A percentile compares a stretch with the other conserved stretches of the same genome.
Evolutionary conservation across 2,113 vertebrate species (phyloP).

Genomic region (Nothocercus julius): DNA sequence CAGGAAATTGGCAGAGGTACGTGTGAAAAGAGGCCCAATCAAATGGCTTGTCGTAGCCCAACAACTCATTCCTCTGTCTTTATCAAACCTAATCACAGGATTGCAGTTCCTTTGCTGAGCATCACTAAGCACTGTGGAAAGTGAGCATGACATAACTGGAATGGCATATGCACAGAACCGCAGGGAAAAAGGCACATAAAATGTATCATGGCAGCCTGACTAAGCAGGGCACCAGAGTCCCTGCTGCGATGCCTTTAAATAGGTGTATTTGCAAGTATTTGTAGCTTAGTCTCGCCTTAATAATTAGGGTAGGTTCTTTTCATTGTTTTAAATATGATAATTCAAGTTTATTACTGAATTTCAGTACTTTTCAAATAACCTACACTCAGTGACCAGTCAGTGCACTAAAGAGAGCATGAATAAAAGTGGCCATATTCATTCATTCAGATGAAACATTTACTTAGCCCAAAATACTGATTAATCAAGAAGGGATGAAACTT

Average conservation of each 20-base stretch:
- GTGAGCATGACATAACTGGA: neutral
- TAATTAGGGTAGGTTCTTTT: neutral
- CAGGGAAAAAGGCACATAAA: neutral
- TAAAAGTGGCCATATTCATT: neutral
- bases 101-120: neutral
- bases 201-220: neutral
- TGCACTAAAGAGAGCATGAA: neutral
- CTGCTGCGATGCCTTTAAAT: neutral
- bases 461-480: constrained; percentile 1
- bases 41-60: neutral
- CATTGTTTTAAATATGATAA: neutral
- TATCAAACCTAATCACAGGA: neutral
- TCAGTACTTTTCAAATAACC: neutral
- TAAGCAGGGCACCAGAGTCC: neutral
- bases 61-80: neutral
- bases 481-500: constrained; percentile 1
- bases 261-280: neutral
- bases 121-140: neutral
- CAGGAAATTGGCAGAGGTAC: neutral
- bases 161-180: fast-evolving
- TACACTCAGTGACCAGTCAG: neutral
- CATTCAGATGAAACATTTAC: neutral
- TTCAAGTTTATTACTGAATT: neutral
- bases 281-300: neutral
- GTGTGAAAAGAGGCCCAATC: neutral